Percentiles rank a stretch among this genome's conserved stretches.
phyloP scores from a whole-genome alignment of 1,140 invertebrate genomes.

The Zophobas atratus region DNA sequence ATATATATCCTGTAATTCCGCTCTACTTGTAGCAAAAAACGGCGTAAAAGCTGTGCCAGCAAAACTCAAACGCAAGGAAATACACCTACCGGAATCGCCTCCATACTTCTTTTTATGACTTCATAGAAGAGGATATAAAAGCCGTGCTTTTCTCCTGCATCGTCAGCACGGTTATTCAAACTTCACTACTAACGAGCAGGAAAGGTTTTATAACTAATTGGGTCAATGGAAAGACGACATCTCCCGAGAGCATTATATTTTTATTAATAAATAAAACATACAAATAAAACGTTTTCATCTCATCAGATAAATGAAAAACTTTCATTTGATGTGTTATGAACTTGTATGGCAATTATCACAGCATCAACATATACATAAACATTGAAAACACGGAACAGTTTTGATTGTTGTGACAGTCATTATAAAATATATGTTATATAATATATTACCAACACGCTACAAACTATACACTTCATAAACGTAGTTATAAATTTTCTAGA shows the following conservation, averaged over 20 bases:
- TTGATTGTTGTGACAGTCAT: slow-evolving; percentile 46
- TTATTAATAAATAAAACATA: slow-evolving; percentile 37
- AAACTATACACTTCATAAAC: slow-evolving; percentile 42
- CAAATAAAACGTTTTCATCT: slow-evolving; percentile 14
- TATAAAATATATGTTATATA: slow-evolving; percentile 44
- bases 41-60: slow-evolving; percentile 2
- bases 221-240: slow-evolving; percentile 8
- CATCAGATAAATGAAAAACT: slow-evolving; percentile 8
- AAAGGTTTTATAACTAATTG: slow-evolving; percentile 1
- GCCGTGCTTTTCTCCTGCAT: slow-evolving; percentile 25
- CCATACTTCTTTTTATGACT: slow-evolving; percentile 26
- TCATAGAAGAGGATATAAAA: slow-evolving; percentile 31
- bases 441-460: slow-evolving; percentile 6
- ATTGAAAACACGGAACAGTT: slow-evolving; percentile 34
- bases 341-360: slow-evolving; percentile 39
- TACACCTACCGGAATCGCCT: slow-evolving; percentile 7
- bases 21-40: not conserved
- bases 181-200: slow-evolving; percentile 18
- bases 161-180: slow-evolving; percentile 32
- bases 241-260: slow-evolving; percentile 27
- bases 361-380: slow-evolving; percentile 42
- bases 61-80: slow-evolving; percentile 11
- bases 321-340: slow-evolving; percentile 24
- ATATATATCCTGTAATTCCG: not conserved
- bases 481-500: slow-evolving; percentile 20